These are phyloP conservation scores for Teleogryllus occipitalis DNA, from an alignment of 1,140 invertebrate genomes.

Conservation along the genomic window DNA sequence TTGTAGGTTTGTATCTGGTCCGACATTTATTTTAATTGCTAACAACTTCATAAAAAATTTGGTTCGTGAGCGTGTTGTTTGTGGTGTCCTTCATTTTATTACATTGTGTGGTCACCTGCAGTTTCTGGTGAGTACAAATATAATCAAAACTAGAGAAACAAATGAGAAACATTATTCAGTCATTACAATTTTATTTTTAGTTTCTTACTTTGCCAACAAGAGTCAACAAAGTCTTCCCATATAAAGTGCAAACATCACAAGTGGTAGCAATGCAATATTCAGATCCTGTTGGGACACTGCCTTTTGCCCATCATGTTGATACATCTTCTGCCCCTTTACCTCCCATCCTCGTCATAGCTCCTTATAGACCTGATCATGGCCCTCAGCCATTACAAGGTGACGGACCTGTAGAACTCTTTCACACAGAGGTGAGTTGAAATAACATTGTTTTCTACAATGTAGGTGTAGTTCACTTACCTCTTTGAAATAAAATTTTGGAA, in stretches of 20 bases:
- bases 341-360: slow-evolving; percentile 37
- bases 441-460: too few species aligned
- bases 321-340: slow-evolving; percentile 49
- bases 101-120: slow-evolving; percentile 67
- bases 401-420: slow-evolving; percentile 38
- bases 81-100: slow-evolving; percentile 66
- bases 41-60: slow-evolving; percentile 78
- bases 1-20: slow-evolving; percentile 63
- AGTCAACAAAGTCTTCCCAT: slow-evolving; percentile 79
- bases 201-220: slow-evolving; percentile 67
- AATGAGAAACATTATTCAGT: background rate
- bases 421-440: background rate
- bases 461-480: too few species aligned
- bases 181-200: slow-evolving; percentile 37
- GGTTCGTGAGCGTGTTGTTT: slow-evolving; percentile 83
- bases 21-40: slow-evolving; percentile 69
- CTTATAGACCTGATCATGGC: background rate
- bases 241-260: slow-evolving; percentile 75
- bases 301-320: slow-evolving; percentile 53
- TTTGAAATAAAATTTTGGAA: too few species aligned
- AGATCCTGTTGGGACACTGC: slow-evolving; percentile 44
- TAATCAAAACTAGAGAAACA: background rate
- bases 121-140: slow-evolving; percentile 54
- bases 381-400: slow-evolving; percentile 25
- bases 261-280: slow-evolving; percentile 53